Conservation (phyloP, 1,140 invertebrate species). For the Mesaphorura yosii region DNA sequence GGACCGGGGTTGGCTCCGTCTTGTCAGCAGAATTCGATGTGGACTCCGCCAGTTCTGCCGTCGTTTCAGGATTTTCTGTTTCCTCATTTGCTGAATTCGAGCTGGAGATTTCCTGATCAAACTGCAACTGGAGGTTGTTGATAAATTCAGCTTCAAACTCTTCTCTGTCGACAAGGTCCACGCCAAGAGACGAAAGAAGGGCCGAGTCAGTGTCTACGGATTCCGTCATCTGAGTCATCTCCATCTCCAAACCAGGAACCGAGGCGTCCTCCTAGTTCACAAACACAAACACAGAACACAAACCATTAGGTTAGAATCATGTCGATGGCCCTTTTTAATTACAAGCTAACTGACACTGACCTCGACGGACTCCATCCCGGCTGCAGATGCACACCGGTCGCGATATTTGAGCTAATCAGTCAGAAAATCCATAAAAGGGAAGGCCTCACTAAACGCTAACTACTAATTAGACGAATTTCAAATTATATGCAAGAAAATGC, state of each 20-base stretch:
- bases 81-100: background rate
- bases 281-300: too few species aligned
- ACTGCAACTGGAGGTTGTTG: conserved; percentile 8
- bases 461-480: too few species aligned
- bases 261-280: too few species aligned
- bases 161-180: conserved; percentile 15
- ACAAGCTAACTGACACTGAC: too few species aligned
- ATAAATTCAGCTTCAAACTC: conserved; percentile 16
- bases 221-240: background rate
- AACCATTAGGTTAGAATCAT: too few species aligned
- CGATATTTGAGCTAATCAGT: too few species aligned
- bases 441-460: too few species aligned
- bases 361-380: too few species aligned
- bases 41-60: background rate
- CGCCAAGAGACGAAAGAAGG: conserved; percentile 18
- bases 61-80: background rate
- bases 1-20: background rate
- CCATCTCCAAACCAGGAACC: background rate
- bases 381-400: too few species aligned
- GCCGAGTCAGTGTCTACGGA: conserved; percentile 11
- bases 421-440: too few species aligned
- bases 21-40: background rate
- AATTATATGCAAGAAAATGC: too few species aligned
- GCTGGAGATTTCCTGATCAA: background rate
- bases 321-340: too few species aligned